Base-by-base conservation (phyloP, 2,888 invertebrate species). In the Eumacrocentrus americanus region DNA sequence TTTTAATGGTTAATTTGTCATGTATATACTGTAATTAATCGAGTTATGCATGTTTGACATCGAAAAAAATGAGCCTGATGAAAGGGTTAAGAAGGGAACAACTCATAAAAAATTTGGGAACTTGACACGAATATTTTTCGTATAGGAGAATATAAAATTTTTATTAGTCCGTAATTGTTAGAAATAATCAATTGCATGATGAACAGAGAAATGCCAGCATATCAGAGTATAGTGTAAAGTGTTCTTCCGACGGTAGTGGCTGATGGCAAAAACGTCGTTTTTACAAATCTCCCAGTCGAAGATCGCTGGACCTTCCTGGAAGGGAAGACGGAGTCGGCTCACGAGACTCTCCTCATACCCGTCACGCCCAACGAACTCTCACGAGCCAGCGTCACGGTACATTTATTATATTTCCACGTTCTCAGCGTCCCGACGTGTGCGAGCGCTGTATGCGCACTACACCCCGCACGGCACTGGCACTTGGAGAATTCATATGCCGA, bases 371-470 rank as follows among this genome's bases (percentile, higher is more conserved):
- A 60, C 55, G 46, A 55, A 60, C 55, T 60, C 67, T 65, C 65
- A 62, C 61, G 65, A 67, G 64, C 61, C 60, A 60, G 55, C 75
- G 77, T 78, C 77, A 79, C 74, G 78, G 72, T 73, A 74, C 78
- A 79, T 78, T 79, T 77, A 75, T 78, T 77, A 78, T 77, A 75
- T 78, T 78, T 79, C 75, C 76, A 76, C 77, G 79, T 79, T 75
- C 71, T 72, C 60, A 60, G 54, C 50, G 59, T 52, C 47, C 51
- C 56, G 60, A 61, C 56, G 57, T 59, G 56, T 60, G 53, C 38
- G 50, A 58, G 52, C 46, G 35, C 16, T 46, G 20, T 20, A 46
- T 58, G 29, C 58, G 46, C 47, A 52, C 42, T 52, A 37, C 56
- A 47, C 18, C 3, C 34, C 18, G 35, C 18, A n/a, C 25, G 18